Evolutionary conservation across 2,888 invertebrate genomes (phyloP).

Genomic region (Mesodorylaimus sp.): DNA sequence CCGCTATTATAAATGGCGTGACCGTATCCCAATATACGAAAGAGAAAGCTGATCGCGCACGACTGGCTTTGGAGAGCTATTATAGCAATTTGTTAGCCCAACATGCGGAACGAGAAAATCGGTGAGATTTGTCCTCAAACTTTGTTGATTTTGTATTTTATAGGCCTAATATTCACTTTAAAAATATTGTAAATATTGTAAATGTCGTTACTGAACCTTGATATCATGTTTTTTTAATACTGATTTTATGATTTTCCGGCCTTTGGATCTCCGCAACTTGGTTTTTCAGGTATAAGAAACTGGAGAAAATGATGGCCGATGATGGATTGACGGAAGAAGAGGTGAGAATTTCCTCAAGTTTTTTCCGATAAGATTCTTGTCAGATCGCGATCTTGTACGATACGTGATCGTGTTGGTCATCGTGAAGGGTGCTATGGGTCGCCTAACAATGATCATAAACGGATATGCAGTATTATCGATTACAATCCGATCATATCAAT

Average conservation of each 20-base stretch:
- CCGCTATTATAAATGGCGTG: no score
- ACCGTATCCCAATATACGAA: slow-evolving; percentile 46
- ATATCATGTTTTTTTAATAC: slow-evolving; percentile 5
- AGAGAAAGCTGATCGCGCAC: slow-evolving; percentile 96
- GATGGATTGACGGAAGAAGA: slow-evolving; percentile 82
- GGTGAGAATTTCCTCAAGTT: no score
- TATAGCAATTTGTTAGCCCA: slow-evolving; percentile 94
- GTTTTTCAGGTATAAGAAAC: slow-evolving; percentile 41
- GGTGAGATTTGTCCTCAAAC: slow-evolving; percentile 38
- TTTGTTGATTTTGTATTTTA: not conserved
- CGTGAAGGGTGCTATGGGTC: not conserved
- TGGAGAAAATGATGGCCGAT: slow-evolving; percentile 89
- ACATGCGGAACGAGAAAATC: slow-evolving; percentile 87
- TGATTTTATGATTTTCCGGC: not conserved
- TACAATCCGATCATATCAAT: not conserved
- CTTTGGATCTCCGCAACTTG: no score
- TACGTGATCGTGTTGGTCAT: not conserved
- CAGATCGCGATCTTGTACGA: not conserved
- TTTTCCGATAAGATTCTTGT: no score
- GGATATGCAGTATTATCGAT: not conserved
- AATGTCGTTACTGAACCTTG: slow-evolving; percentile 8
- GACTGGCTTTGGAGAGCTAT: slow-evolving; percentile 93
- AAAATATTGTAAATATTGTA: slow-evolving; percentile 6
- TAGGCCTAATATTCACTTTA: slow-evolving; percentile 3
- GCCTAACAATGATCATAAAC: not conserved